Base-by-base conservation (phyloP, 1,140 invertebrate species). In the Telenomus remus region DNA sequence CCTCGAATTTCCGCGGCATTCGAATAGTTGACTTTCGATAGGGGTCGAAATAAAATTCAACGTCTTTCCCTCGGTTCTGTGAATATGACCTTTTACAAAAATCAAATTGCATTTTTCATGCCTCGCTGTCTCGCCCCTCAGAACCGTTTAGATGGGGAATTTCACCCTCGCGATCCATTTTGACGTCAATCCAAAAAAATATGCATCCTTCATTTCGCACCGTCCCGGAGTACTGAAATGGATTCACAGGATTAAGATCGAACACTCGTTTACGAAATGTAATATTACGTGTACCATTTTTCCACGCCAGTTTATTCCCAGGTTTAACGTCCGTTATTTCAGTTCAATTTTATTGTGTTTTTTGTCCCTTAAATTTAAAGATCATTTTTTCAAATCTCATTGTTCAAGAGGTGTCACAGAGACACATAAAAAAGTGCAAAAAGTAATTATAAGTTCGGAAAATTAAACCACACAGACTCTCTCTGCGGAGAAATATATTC, bases 81-180 rank as follows among this genome's bases (percentile, higher is more conserved):
- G 56, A 76, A 76, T 76, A 72, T 72, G 68, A 70, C 46, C 57
- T 61, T 57, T 72, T 64, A 72, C 63, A 72, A 72, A 72, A 72
- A 74, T 74, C 71, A 74, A 74, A 74, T 74, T 74, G 71, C 71
- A 74, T 74, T 68, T 74, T 74, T 74, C 63, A 74, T 68, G 71
- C 71, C 42, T 57, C 49, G 15, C 46, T 68, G 61, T 63, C 57
- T 74, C 63, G 55, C 43, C 64, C 71, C 63, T 74, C 46, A 13
- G 47, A 74, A 68, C 63, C 61, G 63, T 66, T 74, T 66, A 56
- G 37, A 74, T 56, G 63, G 61, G 56, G 70, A 66, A 74, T 61
- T 74, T 54, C 44, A 61, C 70, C 70, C 70, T 74, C 70, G 63
- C 56, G 56, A 66, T 74, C 63, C 37, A 60, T 66, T 66, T 55